A percentile compares a stretch with the other conserved stretches of the same genome.
Conservation (phyloP, 1,140 invertebrate genomes). For the Laupala kohalensis region DNA sequence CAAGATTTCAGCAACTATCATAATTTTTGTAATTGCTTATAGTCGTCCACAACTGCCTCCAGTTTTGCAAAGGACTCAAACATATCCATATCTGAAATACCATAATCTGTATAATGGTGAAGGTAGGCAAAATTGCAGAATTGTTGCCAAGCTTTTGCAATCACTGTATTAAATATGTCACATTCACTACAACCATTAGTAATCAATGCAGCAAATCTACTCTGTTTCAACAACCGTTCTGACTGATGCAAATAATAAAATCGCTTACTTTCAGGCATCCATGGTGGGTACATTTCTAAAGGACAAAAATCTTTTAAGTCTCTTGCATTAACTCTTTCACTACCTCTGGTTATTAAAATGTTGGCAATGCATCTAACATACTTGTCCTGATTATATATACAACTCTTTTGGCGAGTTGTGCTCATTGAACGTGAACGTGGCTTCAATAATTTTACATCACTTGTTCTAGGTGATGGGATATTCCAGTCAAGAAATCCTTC, state of each 20-base stretch:
- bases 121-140: constrained; percentile 34
- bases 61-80: constrained; percentile 32
- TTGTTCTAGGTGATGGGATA: too few relatives aligned
- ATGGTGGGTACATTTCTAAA: constrained; percentile 28
- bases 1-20: too few relatives aligned
- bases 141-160: constrained; percentile 33
- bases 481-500: too few relatives aligned
- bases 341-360: constrained; percentile 29
- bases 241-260: constrained; percentile 30
- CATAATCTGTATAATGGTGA: constrained; percentile 34
- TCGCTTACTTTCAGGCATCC: constrained; percentile 25
- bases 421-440: not conserved
- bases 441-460: not conserved
- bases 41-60: constrained; percentile 32
- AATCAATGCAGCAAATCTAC: constrained; percentile 32
- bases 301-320: constrained; percentile 22
- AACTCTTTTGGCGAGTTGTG: too few relatives aligned
- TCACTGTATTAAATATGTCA: constrained; percentile 26
- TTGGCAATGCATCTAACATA: constrained; percentile 23
- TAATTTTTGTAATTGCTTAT: constrained; percentile 28
- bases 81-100: constrained; percentile 35
- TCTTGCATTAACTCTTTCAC: constrained; percentile 18
- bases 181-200: constrained; percentile 32
- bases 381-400: too few relatives aligned
- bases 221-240: constrained; percentile 26